phyloP scores from a whole-genome alignment of 2,797 vertebrate species.

The Ptychobarbus kaznakovi region DNA sequence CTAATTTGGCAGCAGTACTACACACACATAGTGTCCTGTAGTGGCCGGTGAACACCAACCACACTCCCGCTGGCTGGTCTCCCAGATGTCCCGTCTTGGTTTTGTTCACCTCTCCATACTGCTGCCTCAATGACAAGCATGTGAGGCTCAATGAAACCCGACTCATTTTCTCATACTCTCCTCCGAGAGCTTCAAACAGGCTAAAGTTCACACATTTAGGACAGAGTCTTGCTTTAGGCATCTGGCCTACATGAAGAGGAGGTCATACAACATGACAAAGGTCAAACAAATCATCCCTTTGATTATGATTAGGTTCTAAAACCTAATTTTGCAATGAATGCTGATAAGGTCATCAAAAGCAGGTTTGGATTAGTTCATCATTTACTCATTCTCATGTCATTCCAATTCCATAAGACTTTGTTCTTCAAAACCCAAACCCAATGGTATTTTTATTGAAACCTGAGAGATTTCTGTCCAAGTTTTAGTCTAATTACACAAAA shows the following conservation, averaged over 20 bases:
- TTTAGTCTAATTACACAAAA: background rate
- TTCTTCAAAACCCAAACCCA: background rate
- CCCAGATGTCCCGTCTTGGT: slow-evolving; percentile 48
- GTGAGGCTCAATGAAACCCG: slow-evolving; percentile 76
- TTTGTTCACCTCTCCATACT: slow-evolving; percentile 55
- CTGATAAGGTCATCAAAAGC: background rate
- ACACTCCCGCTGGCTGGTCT: slow-evolving; percentile 23
- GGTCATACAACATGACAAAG: background rate
- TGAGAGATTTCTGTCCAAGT: background rate
- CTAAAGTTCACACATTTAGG: slow-evolving; percentile 12
- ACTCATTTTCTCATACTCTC: slow-evolving; percentile 67
- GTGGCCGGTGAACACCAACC: background rate
- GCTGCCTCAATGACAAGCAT: slow-evolving; percentile 54
- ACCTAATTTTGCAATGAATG: background rate
- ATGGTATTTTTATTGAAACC: background rate
- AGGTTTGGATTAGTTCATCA: background rate
- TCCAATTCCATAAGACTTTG: background rate
- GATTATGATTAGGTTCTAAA: background rate
- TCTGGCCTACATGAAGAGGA: background rate
- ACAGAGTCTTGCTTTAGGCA: background rate
- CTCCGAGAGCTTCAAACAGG: background rate
- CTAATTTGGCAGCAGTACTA: background rate
- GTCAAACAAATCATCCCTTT: background rate
- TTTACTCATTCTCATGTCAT: background rate
- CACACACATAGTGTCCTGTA: slow-evolving; percentile 1